Percentiles rank a stretch among this genome's conserved stretches.
Evolutionary conservation across 2,888 invertebrate species (phyloP).

Genomic region (Dasypogon diadema): DNA sequence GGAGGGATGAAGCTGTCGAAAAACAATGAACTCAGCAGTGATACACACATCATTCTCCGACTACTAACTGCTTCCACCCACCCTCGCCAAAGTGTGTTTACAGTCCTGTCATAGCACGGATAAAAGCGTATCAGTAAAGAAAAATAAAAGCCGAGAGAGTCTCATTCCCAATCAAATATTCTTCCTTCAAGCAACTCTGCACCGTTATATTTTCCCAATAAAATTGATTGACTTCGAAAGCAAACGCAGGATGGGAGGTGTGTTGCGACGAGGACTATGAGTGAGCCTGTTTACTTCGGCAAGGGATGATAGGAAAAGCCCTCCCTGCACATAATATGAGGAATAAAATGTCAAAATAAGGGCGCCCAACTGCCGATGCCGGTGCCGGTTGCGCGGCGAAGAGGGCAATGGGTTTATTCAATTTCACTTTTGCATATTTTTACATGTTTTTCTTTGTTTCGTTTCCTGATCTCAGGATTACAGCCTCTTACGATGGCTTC

Average conservation of each 20-base stretch:
- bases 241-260: conserved; percentile 19
- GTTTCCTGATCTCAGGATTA: conserved; percentile 28
- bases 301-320: conserved; percentile 21
- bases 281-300: neutral
- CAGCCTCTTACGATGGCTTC: conserved; percentile 23
- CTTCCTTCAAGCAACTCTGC: conserved; percentile 25
- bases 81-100: conserved; percentile 17
- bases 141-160: conserved; percentile 31
- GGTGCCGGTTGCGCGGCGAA: neutral
- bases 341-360: conserved; percentile 43
- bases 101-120: conserved; percentile 37
- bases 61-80: neutral
- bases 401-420: conserved; percentile 40
- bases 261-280: neutral
- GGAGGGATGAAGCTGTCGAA: conserved; percentile 34
- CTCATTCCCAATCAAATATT: conserved; percentile 44
- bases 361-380: conserved; percentile 3
- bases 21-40: conserved; percentile 49
- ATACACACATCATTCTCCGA: neutral
- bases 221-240: conserved; percentile 48
- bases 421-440: conserved; percentile 41
- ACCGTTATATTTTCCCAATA: conserved; percentile 38
- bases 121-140: conserved; percentile 19
- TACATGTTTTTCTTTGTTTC: conserved; percentile 45
- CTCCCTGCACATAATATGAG: conserved; percentile 32